phyloP scores from a whole-genome alignment of 2,797 vertebrate genomes.

The Sus cebifrons region DNA sequence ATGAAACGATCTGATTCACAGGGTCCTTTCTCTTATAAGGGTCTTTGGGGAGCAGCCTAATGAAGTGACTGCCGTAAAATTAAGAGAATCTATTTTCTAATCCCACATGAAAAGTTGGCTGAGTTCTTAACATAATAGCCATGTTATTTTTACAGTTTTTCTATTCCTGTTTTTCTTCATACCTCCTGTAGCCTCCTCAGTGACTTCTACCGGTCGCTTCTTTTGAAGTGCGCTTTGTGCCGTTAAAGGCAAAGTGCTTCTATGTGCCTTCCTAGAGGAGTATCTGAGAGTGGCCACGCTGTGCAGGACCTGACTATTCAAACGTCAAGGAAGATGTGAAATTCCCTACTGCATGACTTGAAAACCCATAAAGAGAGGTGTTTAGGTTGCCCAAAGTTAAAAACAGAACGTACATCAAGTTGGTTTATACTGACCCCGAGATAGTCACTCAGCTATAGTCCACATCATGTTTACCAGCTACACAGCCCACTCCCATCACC shows the following conservation, averaged over 20 bases:
- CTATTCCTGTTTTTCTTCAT: not conserved
- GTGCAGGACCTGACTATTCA: not conserved
- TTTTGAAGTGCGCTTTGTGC: not conserved
- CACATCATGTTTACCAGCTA: too few species aligned
- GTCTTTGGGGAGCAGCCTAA: constrained; percentile 63
- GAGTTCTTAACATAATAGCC: constrained; percentile 19
- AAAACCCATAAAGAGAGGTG: not conserved
- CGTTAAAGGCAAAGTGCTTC: not conserved
- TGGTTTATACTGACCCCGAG: not conserved
- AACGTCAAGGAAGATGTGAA: not conserved
- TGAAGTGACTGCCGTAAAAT: constrained; percentile 75
- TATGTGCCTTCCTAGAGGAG: not conserved
- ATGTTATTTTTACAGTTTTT: constrained; percentile 31
- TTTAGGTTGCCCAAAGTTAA: not conserved
- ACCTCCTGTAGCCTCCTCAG: not conserved
- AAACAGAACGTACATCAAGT: not conserved
- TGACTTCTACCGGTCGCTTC: not conserved
- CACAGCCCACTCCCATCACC: fast-evolving
- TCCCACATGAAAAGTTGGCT: constrained; percentile 66
- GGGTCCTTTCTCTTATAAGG: constrained; percentile 59
- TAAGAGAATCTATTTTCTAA: constrained; percentile 72
- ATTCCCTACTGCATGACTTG: not conserved
- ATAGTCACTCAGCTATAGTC: not conserved
- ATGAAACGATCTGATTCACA: constrained; percentile 62
- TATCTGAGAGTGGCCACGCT: not conserved